Evolutionary conservation across 1,140 invertebrate genomes (phyloP).

Genomic region (Sminthurides bifidus): DNA sequence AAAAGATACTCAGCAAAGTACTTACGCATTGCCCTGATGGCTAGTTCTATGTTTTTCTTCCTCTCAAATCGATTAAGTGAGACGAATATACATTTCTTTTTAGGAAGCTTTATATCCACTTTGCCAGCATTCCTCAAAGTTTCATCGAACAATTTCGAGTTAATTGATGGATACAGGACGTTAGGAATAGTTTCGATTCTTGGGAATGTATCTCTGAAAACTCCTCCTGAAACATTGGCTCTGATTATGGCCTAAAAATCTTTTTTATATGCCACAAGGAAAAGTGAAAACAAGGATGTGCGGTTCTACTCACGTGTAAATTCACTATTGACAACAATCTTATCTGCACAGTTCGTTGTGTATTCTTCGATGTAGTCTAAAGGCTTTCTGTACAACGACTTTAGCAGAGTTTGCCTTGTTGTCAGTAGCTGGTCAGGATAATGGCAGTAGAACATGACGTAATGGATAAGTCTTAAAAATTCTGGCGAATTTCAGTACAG

Average conservation of each 20-base stretch:
- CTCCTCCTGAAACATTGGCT: conserved; percentile 50
- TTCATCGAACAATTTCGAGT: conserved; percentile 61
- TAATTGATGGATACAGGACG: conserved; percentile 89
- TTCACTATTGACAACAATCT: conserved; percentile 86
- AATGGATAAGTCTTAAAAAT: conserved; percentile 46
- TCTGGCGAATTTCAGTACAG: conserved; percentile 57
- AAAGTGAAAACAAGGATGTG: not conserved
- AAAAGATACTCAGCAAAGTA: conserved; percentile 34
- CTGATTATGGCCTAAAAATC: too few relatives aligned
- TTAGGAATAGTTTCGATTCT: conserved; percentile 53
- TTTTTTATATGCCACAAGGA: not conserved
- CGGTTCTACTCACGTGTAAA: conserved; percentile 52
- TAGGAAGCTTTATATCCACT: conserved; percentile 31
- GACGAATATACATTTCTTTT: conserved; percentile 57
- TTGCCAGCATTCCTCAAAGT: conserved; percentile 31
- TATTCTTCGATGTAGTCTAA: conserved; percentile 85
- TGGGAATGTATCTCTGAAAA: conserved; percentile 75
- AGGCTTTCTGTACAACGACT: conserved; percentile 71
- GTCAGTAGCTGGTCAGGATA: conserved; percentile 89
- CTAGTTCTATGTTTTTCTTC: conserved; percentile 85
- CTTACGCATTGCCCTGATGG: conserved; percentile 63
- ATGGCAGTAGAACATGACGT: conserved; percentile 92
- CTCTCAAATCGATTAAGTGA: conserved; percentile 96
- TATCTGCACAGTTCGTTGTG: conserved; percentile 72
- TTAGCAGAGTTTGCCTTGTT: conserved; percentile 50